A percentile compares a stretch with the other conserved stretches of the same genome.
Conservation (phyloP, 2,888 invertebrate species). For the Cyclophora punctaria region DNA sequence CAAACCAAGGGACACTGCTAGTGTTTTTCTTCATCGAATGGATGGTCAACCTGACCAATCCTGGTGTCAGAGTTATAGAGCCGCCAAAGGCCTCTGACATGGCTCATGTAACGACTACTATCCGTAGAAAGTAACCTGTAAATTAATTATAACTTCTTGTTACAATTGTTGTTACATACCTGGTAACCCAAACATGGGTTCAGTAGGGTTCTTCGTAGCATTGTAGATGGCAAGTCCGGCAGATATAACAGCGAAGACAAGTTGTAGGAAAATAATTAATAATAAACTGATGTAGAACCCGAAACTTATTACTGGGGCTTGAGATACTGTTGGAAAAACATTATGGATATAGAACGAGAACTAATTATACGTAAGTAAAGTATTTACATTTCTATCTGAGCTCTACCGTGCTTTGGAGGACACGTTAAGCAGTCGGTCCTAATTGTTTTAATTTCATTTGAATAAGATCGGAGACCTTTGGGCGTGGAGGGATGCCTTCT, state of each 20-base stretch:
- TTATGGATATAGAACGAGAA: background rate
- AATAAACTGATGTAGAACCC: conserved; percentile 48
- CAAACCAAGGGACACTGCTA: too few species aligned
- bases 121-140: too few species aligned
- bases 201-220: conserved; percentile 61
- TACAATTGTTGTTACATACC: conserved; percentile 34
- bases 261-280: conserved; percentile 41
- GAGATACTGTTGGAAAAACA: conserved; percentile 32
- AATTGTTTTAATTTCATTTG: background rate
- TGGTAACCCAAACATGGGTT: conserved; percentile 57
- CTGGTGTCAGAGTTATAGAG: too few species aligned
- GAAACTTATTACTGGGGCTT: conserved; percentile 48
- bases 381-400: too few species aligned
- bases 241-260: conserved; percentile 33
- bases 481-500: too few species aligned
- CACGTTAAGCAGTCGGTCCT: too few species aligned
- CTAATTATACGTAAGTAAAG: background rate
- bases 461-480: background rate
- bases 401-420: too few species aligned
- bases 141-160: too few species aligned
- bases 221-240: conserved; percentile 57
- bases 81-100: too few species aligned
- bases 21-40: too few species aligned
- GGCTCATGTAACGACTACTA: too few species aligned
- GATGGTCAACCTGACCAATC: too few species aligned